These are phyloP conservation scores for Bradypus variegatus DNA, from an alignment of 2,797 vertebrate genomes.

Conservation along the genomic window DNA sequence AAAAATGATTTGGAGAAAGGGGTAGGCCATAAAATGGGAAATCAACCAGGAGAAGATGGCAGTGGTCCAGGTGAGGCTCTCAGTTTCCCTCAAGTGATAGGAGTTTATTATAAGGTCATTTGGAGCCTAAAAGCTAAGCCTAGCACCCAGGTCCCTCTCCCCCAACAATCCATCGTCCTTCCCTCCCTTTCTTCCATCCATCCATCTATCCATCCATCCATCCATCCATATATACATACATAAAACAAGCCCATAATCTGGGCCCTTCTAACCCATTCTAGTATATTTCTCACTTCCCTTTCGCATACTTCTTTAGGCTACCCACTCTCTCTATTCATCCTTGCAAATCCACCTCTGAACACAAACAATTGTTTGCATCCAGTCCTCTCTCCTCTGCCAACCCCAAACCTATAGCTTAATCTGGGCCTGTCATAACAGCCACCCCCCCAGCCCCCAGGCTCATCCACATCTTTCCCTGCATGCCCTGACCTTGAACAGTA, in stretches of 20 bases:
- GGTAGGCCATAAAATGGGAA: not conserved
- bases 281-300: not conserved
- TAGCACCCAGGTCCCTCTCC: not conserved
- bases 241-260: not conserved
- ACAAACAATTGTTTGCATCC: not conserved
- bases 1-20: not conserved
- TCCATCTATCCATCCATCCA: no score
- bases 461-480: not conserved
- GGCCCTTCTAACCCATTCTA: no score
- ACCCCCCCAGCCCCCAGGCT: no score
- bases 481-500: not conserved
- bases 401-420: not conserved
- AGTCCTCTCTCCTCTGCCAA: not conserved
- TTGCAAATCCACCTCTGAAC: not conserved
- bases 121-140: not conserved
- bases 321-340: not conserved
- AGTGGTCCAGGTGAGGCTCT: not conserved
- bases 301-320: not conserved
- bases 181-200: no score
- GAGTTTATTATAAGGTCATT: not conserved
- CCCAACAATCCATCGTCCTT: no score
- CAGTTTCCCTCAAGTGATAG: not conserved
- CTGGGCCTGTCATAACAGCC: not conserved
- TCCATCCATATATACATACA: no score
- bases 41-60: accelerated